Evolutionary conservation across 2,113 vertebrate genomes (phyloP).

Genomic region (Strigops habroptila): DNA sequence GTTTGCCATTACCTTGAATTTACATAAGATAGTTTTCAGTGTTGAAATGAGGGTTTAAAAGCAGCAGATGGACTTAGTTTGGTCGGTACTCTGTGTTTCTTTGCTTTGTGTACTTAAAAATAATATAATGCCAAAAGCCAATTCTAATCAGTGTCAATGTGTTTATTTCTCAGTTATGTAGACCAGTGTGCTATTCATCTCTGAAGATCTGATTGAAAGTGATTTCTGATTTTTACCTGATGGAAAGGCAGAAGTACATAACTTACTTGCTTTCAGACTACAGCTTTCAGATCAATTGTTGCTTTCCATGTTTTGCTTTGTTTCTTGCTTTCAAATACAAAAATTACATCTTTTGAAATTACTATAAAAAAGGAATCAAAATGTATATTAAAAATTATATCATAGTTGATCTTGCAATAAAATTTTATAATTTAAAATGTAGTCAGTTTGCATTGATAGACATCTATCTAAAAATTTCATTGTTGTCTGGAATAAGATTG

Average conservation of each 20-base stretch:
- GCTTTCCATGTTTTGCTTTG: not conserved
- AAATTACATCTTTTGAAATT: not conserved
- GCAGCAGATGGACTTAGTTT: not conserved
- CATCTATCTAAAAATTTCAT: not conserved
- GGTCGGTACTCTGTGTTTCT: not conserved
- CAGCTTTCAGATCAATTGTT: not conserved
- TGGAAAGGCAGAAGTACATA: not conserved
- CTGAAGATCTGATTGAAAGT: not conserved
- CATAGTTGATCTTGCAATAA: not conserved
- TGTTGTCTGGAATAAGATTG: not conserved
- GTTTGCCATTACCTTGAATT: not conserved
- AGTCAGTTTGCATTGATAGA: not conserved
- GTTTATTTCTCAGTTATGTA: not conserved
- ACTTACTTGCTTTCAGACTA: not conserved
- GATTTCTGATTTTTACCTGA: constrained; percentile 26
- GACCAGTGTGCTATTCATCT: not conserved
- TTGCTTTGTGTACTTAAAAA: not conserved
- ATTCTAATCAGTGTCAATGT: not conserved
- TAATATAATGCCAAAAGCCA: not conserved
- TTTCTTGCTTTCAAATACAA: not conserved
- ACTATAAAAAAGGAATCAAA: not conserved
- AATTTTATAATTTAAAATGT: not conserved
- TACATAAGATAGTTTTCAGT: not conserved
- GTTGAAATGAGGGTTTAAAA: not conserved
- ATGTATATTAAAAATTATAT: not conserved